These are phyloP conservation scores for Camarhynchus parvulus DNA, from an alignment of 2,113 vertebrate species.

Conservation along the genomic window DNA sequence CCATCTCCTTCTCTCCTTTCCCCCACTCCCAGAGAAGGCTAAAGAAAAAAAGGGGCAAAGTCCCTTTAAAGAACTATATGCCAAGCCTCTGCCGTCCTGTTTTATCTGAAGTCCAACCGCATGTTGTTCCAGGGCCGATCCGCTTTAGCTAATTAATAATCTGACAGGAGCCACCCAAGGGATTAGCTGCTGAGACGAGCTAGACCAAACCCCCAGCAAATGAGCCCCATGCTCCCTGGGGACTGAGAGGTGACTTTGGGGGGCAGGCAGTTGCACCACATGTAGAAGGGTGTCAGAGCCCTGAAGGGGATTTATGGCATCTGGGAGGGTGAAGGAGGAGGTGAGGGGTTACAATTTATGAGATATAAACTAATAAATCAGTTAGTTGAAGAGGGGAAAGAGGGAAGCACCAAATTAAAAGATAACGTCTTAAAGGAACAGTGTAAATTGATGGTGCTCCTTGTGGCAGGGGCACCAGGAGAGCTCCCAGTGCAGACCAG, in stretches of 20 bases:
- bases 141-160: conserved; percentile 88
- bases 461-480: neutral
- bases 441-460: neutral
- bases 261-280: conserved; percentile 44
- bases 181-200: conserved; percentile 81
- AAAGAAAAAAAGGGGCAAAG: conserved; percentile 33
- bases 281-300: conserved; percentile 43
- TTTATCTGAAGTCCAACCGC: conserved; percentile 82
- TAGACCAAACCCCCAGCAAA: conserved; percentile 80
- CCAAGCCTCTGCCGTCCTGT: conserved; percentile 64
- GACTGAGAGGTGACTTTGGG: conserved; percentile 78
- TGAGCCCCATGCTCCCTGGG: conserved; percentile 75
- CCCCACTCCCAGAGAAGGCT: neutral
- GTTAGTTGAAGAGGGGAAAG: conserved; percentile 47
- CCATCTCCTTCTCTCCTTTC: neutral
- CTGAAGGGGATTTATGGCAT: conserved; percentile 50
- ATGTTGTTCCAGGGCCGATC: conserved; percentile 83
- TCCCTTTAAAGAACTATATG: conserved; percentile 73
- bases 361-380: conserved; percentile 62
- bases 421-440: conserved; percentile 48
- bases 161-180: conserved; percentile 85
- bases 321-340: conserved; percentile 9
- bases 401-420: conserved; percentile 50
- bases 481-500: neutral
- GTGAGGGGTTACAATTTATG: conserved; percentile 49